Conservation (phyloP, 2,888 invertebrate genomes). For the Neoascia interrupta region DNA sequence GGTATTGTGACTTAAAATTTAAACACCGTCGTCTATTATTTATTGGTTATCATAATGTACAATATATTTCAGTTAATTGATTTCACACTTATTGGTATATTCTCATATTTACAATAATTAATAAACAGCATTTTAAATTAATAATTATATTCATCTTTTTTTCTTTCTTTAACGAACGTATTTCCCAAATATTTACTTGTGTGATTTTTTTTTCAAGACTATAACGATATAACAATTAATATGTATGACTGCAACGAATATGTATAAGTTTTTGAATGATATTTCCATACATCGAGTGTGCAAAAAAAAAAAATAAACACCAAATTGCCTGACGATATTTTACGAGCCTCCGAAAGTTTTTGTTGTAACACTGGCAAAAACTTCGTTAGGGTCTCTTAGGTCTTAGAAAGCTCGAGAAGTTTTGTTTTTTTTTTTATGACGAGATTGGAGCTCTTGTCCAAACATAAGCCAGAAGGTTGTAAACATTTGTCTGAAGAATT, state of each 20-base stretch:
- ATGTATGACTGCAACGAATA: slow-evolving; percentile 33
- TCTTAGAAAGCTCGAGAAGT: no score
- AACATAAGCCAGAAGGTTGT: no score
- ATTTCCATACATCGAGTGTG: slow-evolving; percentile 10
- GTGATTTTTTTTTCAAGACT: slow-evolving; percentile 13
- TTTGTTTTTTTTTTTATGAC: no score
- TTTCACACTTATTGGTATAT: slow-evolving; percentile 61
- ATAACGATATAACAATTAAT: slow-evolving; percentile 49
- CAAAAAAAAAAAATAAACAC: neutral
- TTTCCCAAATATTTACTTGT: slow-evolving; percentile 23
- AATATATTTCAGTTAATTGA: slow-evolving; percentile 60
- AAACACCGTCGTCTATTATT: slow-evolving; percentile 37
- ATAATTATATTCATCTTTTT: slow-evolving; percentile 38
- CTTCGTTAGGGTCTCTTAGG: no score
- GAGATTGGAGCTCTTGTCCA: no score
- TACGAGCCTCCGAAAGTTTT: neutral
- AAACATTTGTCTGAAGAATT: neutral
- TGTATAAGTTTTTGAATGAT: no score
- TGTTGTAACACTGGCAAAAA: no score
- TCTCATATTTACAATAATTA: slow-evolving; percentile 62
- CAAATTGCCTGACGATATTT: neutral
- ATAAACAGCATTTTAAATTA: slow-evolving; percentile 55
- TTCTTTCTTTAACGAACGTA: slow-evolving; percentile 39
- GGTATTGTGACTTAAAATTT: neutral
- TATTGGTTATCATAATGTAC: slow-evolving; percentile 65